Evolutionary conservation across 2,888 invertebrate species (phyloP).

Genomic region (Octonoba sinensis): DNA sequence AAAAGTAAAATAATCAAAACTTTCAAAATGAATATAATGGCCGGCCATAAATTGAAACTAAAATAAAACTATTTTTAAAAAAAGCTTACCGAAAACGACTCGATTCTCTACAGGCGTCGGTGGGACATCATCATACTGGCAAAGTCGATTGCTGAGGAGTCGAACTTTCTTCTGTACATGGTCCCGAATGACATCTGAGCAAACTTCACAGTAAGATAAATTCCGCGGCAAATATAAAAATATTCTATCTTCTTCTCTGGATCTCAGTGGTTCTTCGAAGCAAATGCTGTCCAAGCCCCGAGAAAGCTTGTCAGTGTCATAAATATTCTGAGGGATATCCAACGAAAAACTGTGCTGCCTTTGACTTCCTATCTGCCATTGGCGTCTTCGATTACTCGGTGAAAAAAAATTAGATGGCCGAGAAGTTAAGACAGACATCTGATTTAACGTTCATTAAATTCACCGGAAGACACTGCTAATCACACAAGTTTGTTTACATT

Average conservation of each 20-base stretch:
- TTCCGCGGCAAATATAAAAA: conserved; percentile 62
- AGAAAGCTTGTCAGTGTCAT: conserved; percentile 55
- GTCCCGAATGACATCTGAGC: conserved; percentile 61
- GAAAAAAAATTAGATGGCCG: conserved; percentile 38
- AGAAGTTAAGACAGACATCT: conserved; percentile 49
- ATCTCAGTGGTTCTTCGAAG: conserved; percentile 36
- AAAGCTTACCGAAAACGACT: conserved; percentile 43
- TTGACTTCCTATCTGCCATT: conserved; percentile 42
- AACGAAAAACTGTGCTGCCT: conserved; percentile 60
- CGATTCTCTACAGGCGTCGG: conserved; percentile 50
- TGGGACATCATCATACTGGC: conserved; percentile 59
- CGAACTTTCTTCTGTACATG: conserved; percentile 63
- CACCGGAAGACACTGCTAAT: not conserved
- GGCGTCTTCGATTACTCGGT: conserved; percentile 26
- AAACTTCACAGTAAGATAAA: conserved; percentile 64
- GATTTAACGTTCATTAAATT: not conserved
- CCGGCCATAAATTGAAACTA: too few species aligned
- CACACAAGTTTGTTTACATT: conserved; percentile 10
- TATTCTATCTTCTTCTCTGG: conserved; percentile 52
- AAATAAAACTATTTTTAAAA: not conserved
- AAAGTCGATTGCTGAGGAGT: conserved; percentile 50
- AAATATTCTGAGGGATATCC: conserved; percentile 58
- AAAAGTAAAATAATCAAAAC: too few species aligned
- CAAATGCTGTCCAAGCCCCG: conserved; percentile 47
- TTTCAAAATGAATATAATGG: too few species aligned